These are phyloP conservation scores for Rhynchotus rufescens DNA, from an alignment of 2,797 vertebrate genomes.

Conservation along the genomic window DNA sequence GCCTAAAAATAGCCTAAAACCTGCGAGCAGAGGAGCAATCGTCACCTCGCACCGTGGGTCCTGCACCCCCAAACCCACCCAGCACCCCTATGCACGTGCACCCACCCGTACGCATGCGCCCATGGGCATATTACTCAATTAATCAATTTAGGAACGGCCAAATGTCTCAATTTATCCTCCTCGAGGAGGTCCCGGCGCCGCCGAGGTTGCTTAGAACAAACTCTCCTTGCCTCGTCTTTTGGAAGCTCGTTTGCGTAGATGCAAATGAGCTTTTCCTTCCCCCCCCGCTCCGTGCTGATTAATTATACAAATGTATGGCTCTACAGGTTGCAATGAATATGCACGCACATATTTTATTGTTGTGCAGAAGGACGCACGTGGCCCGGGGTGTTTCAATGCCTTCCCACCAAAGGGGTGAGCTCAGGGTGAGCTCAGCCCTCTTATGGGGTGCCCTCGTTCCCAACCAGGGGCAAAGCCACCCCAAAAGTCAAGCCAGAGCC, in stretches of 20 bases:
- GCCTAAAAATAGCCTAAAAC: conserved; percentile 82
- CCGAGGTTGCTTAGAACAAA: neutral
- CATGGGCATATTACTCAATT: neutral
- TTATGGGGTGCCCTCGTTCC: neutral
- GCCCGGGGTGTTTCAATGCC: neutral
- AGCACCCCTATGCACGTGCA: neutral
- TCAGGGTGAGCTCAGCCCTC: neutral
- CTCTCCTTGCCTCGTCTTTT: neutral
- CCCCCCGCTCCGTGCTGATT: neutral
- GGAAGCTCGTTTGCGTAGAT: neutral
- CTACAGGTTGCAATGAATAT: neutral
- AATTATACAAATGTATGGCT: neutral
- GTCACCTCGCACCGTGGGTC: conserved; percentile 22
- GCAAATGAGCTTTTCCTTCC: neutral
- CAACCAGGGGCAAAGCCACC: neutral
- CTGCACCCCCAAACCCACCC: neutral
- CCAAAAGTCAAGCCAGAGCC: no score
- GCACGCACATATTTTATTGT: neutral
- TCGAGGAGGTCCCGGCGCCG: neutral
- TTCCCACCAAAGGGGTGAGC: neutral
- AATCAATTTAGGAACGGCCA: neutral
- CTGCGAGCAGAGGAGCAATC: conserved; percentile 77
- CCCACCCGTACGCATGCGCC: accelerated
- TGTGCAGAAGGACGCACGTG: neutral
- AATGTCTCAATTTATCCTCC: neutral